Base-by-base conservation (phyloP, 2,113 vertebrate species). In the Rafetus swinhoei region DNA sequence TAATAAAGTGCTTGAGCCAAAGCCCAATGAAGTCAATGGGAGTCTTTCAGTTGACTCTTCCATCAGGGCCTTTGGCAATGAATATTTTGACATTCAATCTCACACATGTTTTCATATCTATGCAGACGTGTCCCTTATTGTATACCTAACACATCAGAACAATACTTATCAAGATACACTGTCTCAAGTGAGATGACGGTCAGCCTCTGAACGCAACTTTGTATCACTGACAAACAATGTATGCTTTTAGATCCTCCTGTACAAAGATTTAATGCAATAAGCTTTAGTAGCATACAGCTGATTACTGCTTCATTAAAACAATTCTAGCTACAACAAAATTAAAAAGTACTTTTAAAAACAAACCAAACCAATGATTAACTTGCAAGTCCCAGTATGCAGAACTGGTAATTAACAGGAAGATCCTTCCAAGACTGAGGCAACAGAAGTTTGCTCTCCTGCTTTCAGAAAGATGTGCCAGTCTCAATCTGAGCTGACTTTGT, bases 381-480 rank as follows among this genome's bases (percentile, higher is more conserved):
- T 72, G 82, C 21, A 85, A 82, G 81, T 54, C 52, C 57, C 85
- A 60, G 89, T 80, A 6, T 53, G 11, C 19, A 27, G 12, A 21
- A 7, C 52, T 56, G 54, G 72, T 90, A 39, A 74, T 74, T 39
- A 35, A 85, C 24, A 83, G 90, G 45, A 16, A 92, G 54, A 12
- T 29, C 54, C 32, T 81, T 84, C 32, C 22, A 74, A 21, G 77
- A n/a, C 13, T 55, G 52, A 14, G 15, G 72, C 54, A 2, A 19
- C 6, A 86, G 25, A 24, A 18, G 84, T 29, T 84, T 94, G 69
- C 21, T 83, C 13, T 35, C 86, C 86, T 85, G 39, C n/a, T 82
- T 59, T 83, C 90, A 94, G 54, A 79, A 76, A 84, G 62, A 25
- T 82, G 22, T 77, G 69, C 29, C 81, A 69, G n/a, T 57, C 65